Evolutionary conservation across 2,888 invertebrate genomes (phyloP), one percentile per base, ranked within the genome.

Genomic region (Andrena haemorrhoa): DNA sequence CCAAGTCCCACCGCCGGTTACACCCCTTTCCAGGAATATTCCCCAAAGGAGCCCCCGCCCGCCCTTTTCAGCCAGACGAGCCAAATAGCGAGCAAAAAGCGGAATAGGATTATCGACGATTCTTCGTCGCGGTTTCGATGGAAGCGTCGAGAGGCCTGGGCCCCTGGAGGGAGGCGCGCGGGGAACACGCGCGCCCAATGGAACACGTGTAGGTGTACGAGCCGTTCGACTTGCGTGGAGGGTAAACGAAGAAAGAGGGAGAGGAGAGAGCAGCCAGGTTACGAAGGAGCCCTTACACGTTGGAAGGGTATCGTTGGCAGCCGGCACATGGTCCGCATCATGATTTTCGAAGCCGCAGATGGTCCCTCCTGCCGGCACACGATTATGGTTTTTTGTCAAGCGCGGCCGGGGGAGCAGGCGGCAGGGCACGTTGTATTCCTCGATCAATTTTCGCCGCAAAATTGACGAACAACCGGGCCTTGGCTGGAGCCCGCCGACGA

Each of bases 261-360:
- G 29, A 56, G 20, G 31, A 26, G 56, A 64, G 71, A n/a, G 71
- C 33, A 72, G 78, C 75, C 75, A 75, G 79, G 83, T 84, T 84
- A 75, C 74, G 64, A 47, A 83, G 75, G 71, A 71, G 78, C 75
- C 83, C 75, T 81, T 56, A 56, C 56, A 79, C 64, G 79, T 77
- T 81, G 76, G 75, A 77, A 75, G 83, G 84, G 83, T 83, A 86
- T 89, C 88, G 89, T 80, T 83, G 79, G 85, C 88, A 88, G 84
- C 80, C 86, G 79, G 91, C 92, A 92, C 92, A 92, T 92, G 92
- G 92, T 90, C 89, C 90, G 90, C 90, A 89, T 86, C 88, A 81
- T 89, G 90, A 88, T 89, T 88, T 92, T 90, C 89, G 91, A 91
- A 92, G 91, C 92, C 93, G 92, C 93, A 93, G 93, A 93, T 93